Evolutionary conservation across 2,888 invertebrate genomes (phyloP), one percentile per base, ranked within the genome.

Genomic region (Lamproptera curius): DNA sequence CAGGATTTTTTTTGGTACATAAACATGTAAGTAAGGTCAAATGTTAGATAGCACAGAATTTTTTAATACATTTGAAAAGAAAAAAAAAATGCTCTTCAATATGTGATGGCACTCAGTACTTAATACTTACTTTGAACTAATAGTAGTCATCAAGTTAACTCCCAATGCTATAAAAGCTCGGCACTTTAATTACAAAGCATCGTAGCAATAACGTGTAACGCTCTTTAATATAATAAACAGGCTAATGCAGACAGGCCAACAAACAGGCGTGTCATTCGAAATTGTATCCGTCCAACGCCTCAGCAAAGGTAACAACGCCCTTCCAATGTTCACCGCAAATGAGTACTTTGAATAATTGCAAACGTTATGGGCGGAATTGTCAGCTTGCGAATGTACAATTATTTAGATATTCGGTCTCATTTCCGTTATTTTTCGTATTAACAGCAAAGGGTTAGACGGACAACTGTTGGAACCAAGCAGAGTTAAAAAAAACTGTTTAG

Each of bases 341-440:
- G 31, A 39, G 39, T 23, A 55, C 55, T 58, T 58, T 57, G 59
- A 60, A 60, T 48, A 60, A 63, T 66, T 63, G 60, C 55, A 51
- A 54, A 58, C 54, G 56, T 63, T 33, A 38, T 33, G 33, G 56
- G 56, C 52, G 56, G 61, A 63, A 70, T 73, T 74, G 76, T 71
- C 79, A 78, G 76, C 77, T 77, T 72, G 77, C 70, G 59, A 54
- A 57, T 52, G 59, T 61, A 52, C 51, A 63, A 65, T 63, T 35
- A 38, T 43, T 53, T 70, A 72, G 71, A 70, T 51, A 45, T 33
- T 6, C 31, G 16, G 40, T 41, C 31, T n/a, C n/a, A n/a, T n/a
- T n/a, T n/a, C n/a, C n/a, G n/a, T n/a, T n/a, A n/a, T n/a, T n/a
- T n/a, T n/a, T n/a, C n/a, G n/a, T n/a, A n/a, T n/a, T n/a, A n/a